Evolutionary conservation across 2,797 vertebrate species (phyloP).

Genomic region (Sus cebifrons): DNA sequence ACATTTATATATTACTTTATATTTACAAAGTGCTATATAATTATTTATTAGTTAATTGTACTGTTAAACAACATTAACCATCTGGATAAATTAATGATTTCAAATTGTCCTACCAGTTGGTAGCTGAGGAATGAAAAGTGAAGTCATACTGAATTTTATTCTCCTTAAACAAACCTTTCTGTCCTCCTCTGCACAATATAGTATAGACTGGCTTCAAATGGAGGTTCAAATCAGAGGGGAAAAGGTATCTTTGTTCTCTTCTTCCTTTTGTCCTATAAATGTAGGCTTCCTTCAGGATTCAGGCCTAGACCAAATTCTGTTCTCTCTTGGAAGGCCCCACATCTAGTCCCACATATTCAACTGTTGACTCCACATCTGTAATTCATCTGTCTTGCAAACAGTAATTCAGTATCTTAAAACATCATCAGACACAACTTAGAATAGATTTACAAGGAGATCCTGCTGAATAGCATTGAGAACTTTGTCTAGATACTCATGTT

Average conservation of each 20-base stretch:
- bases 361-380: not conserved
- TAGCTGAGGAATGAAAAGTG: constrained; percentile 64
- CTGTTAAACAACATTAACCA: constrained; percentile 80
- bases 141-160: constrained; percentile 69
- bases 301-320: not conserved
- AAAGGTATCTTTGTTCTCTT: not conserved
- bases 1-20: constrained; percentile 77
- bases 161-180: not conserved
- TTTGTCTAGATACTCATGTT: no score
- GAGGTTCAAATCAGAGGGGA: not conserved
- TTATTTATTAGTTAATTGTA: constrained; percentile 81
- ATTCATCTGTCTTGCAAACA: not conserved
- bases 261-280: not conserved
- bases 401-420: not conserved
- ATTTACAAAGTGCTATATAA: constrained; percentile 78
- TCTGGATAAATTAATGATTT: constrained; percentile 80
- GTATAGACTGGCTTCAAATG: not conserved
- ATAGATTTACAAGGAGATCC: no score
- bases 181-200: not conserved
- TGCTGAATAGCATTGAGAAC: no score
- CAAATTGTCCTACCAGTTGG: constrained; percentile 74
- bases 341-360: not conserved
- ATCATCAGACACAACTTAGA: not conserved
- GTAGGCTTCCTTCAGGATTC: not conserved
- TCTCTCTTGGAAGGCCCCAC: not conserved